A percentile compares a stretch with the other conserved stretches of the same genome.
phyloP scores from a whole-genome alignment of 2,797 vertebrate species.

The Hafferia zeledoni region DNA sequence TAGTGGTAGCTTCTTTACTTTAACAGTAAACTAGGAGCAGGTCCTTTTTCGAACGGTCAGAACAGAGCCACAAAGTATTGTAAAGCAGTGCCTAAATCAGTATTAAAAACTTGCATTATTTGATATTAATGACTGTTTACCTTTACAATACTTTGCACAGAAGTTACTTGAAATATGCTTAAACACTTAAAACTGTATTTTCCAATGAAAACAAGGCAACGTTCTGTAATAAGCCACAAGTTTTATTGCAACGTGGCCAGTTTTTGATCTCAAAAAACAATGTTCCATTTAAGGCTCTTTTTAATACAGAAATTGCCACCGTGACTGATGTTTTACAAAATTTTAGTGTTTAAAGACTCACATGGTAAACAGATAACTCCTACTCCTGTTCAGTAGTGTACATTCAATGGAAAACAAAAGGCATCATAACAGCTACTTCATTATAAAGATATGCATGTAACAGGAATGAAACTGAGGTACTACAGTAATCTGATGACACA shows the following conservation, averaged over 20 bases:
- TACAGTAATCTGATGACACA: slow-evolving; percentile 79
- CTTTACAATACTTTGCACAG: slow-evolving; percentile 66
- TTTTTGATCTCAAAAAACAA: slow-evolving; percentile 90
- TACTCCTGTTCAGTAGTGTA: slow-evolving; percentile 83
- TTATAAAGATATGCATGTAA: slow-evolving; percentile 80
- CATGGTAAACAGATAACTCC: slow-evolving; percentile 82
- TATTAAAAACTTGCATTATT: slow-evolving; percentile 62
- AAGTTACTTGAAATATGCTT: slow-evolving; percentile 67
- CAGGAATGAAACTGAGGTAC: slow-evolving; percentile 86
- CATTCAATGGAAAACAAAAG: slow-evolving; percentile 87
- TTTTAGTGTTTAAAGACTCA: slow-evolving; percentile 85
- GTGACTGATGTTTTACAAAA: slow-evolving; percentile 80
- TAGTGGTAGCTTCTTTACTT: slow-evolving; percentile 58
- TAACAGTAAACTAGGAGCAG: slow-evolving; percentile 28
- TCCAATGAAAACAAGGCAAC: slow-evolving; percentile 83
- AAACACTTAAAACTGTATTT: slow-evolving; percentile 56
- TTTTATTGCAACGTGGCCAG: slow-evolving; percentile 93
- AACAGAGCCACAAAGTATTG: slow-evolving; percentile 51
- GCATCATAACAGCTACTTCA: slow-evolving; percentile 80
- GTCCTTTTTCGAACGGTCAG: slow-evolving; percentile 55
- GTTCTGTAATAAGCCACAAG: slow-evolving; percentile 87
- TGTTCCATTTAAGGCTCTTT: slow-evolving; percentile 91
- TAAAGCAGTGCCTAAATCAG: slow-evolving; percentile 49
- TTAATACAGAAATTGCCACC: slow-evolving; percentile 86
- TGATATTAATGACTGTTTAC: slow-evolving; percentile 64